These are phyloP conservation scores for Drosophila rubida DNA, from an alignment of 2,888 invertebrate species.

Conservation along the genomic window DNA sequence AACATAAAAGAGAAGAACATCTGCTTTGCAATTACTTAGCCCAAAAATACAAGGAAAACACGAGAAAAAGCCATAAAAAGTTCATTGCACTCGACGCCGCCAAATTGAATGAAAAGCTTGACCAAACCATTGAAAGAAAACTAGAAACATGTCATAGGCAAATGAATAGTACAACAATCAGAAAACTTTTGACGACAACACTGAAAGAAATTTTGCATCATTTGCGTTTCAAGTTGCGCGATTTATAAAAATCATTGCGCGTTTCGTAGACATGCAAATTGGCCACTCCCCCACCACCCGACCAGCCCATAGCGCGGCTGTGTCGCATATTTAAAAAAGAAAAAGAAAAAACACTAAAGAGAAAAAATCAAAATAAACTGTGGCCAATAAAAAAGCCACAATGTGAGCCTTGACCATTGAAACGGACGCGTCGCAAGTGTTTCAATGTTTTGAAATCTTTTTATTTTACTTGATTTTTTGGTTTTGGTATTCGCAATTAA, in stretches of 20 bases:
- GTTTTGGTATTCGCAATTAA: slow-evolving; percentile 45
- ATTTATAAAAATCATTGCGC: slow-evolving; percentile 53
- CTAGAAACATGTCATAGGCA: slow-evolving; percentile 52
- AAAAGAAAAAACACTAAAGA: slow-evolving; percentile 1
- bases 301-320: slow-evolving; percentile 7
- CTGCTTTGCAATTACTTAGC: slow-evolving; percentile 2
- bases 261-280: slow-evolving; percentile 62
- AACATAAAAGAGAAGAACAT: background rate
- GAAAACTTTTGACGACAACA: slow-evolving; percentile 28
- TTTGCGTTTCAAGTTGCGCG: slow-evolving; percentile 52
- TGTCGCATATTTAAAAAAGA: slow-evolving; percentile 15
- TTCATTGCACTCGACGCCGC: slow-evolving; percentile 66
- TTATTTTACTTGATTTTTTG: slow-evolving; percentile 32
- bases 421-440: slow-evolving; percentile 51
- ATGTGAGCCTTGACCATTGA: slow-evolving; percentile 69
- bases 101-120: slow-evolving; percentile 33
- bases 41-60: background rate
- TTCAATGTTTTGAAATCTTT: slow-evolving; percentile 48
- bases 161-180: slow-evolving; percentile 22
- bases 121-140: slow-evolving; percentile 49
- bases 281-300: background rate
- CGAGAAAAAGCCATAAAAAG: slow-evolving; percentile 49
- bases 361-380: slow-evolving; percentile 20
- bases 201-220: slow-evolving; percentile 55
- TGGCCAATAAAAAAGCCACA: slow-evolving; percentile 55